phyloP scores from a whole-genome alignment of 2,113 vertebrate genomes.

The Picathartes gymnocephalus region DNA sequence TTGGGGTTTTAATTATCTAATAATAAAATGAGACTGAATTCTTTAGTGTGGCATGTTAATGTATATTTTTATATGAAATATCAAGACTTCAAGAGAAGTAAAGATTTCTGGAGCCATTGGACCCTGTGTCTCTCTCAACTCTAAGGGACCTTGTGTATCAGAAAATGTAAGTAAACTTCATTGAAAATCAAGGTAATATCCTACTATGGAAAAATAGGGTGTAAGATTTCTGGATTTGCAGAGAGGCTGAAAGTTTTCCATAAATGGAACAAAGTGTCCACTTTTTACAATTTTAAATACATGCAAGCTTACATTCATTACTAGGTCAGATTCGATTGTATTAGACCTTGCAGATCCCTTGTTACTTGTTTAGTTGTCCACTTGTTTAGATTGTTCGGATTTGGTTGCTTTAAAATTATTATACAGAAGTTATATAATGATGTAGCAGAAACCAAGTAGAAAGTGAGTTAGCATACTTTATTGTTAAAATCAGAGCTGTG shows the following conservation, averaged over 20 bases:
- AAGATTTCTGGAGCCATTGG: slow-evolving; percentile 97
- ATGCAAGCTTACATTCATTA: neutral
- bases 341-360: neutral
- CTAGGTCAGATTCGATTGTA: neutral
- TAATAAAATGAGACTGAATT: neutral
- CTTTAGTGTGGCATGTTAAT: neutral
- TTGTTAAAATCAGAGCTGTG: neutral
- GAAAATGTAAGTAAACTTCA: slow-evolving; percentile 85
- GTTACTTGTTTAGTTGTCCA: neutral
- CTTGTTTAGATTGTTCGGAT: neutral
- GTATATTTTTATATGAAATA: slow-evolving; percentile 29
- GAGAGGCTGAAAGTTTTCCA: neutral
- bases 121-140: slow-evolving; percentile 91
- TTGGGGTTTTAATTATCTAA: neutral
- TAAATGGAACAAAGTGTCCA: neutral
- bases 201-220: neutral
- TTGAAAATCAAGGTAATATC: neutral
- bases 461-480: neutral
- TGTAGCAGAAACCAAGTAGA: neutral
- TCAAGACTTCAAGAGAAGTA: slow-evolving; percentile 93
- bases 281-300: neutral
- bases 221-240: neutral
- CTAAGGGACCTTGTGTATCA: slow-evolving; percentile 96
- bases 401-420: neutral
- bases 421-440: neutral